Evolutionary conservation across 1,140 invertebrate genomes (phyloP).

Genomic region (Apis dorsata): DNA sequence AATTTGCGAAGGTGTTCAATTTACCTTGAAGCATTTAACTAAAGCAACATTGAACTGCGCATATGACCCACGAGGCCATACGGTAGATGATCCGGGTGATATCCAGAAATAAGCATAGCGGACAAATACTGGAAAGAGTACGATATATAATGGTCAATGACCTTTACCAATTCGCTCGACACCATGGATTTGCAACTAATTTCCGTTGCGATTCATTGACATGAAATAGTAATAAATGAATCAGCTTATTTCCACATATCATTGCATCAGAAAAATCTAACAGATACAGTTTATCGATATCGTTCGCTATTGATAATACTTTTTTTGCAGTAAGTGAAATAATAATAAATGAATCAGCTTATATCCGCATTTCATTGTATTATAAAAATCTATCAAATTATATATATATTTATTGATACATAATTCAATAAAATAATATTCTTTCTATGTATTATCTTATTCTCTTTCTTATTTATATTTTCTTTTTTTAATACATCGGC

Average conservation of each 20-base stretch:
- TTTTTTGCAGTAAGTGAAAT: neutral
- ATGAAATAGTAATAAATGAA: too few species aligned
- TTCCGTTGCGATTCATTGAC: neutral
- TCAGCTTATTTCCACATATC: too few species aligned
- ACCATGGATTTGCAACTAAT: neutral
- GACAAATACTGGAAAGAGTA: slow-evolving; percentile 7
- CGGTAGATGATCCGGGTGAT: neutral
- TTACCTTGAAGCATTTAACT: neutral
- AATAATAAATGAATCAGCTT: too few species aligned
- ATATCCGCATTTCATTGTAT: too few species aligned
- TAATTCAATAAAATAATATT: too few species aligned
- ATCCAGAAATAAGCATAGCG: slow-evolving; percentile 21
- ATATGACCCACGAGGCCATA: too few species aligned
- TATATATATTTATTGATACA: too few species aligned
- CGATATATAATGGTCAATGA: neutral
- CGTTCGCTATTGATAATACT: too few species aligned
- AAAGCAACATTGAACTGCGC: neutral
- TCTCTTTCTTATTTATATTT: accelerated
- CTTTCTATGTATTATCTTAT: neutral
- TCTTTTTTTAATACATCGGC: neutral
- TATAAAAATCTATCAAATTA: too few species aligned
- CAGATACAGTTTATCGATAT: too few species aligned
- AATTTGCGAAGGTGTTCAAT: neutral
- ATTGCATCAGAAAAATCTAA: too few species aligned
- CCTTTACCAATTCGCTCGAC: neutral